Percentiles rank a stretch among this genome's conserved stretches.
Evolutionary conservation across 2,888 invertebrate species (phyloP).

Genomic region (Drosophila recens): DNA sequence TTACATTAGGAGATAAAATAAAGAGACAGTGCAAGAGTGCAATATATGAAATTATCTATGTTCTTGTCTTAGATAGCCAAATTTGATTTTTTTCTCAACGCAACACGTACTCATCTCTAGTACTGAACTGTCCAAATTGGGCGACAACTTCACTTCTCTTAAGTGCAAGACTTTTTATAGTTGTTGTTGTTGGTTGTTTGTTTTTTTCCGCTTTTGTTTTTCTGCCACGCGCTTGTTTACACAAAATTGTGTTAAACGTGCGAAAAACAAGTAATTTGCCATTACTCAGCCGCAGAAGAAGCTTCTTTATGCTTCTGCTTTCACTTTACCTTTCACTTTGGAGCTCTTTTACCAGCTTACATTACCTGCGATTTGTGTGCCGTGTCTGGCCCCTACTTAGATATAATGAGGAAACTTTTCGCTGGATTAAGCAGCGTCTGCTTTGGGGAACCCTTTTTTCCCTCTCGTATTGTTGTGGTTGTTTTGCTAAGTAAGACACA

Average conservation of each 20-base stretch:
- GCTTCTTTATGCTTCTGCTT: conserved; percentile 9
- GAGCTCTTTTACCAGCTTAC: conserved; percentile 1
- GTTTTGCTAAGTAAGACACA: conserved; percentile 32
- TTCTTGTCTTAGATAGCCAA: too few relatives aligned
- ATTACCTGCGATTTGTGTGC: conserved; percentile 8
- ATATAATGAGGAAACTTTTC: conserved; percentile 70
- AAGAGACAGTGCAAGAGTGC: too few relatives aligned
- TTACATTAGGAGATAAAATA: too few relatives aligned
- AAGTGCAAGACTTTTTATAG: conserved; percentile 20
- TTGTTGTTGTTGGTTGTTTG: conserved; percentile 13
- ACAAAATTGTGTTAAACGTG: conserved; percentile 79
- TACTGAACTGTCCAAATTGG: conserved; percentile 12
- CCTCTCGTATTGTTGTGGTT: conserved; percentile 9
- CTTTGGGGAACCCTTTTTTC: conserved; percentile 56
- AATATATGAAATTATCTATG: too few relatives aligned
- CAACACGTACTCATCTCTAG: conserved; percentile 7
- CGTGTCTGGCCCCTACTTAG: conserved; percentile 49
- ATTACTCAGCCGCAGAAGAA: conserved; percentile 57
- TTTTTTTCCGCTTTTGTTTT: conserved; percentile 25
- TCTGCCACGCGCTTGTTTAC: conserved; percentile 58
- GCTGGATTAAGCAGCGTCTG: conserved; percentile 51
- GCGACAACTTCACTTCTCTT: conserved; percentile 17
- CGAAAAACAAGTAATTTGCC: conserved; percentile 75
- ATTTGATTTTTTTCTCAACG: neutral
- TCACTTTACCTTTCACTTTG: conserved; percentile 2